Evolutionary conservation across 2,888 invertebrate species (phyloP).

Genomic region (Linnaemya tessellans): DNA sequence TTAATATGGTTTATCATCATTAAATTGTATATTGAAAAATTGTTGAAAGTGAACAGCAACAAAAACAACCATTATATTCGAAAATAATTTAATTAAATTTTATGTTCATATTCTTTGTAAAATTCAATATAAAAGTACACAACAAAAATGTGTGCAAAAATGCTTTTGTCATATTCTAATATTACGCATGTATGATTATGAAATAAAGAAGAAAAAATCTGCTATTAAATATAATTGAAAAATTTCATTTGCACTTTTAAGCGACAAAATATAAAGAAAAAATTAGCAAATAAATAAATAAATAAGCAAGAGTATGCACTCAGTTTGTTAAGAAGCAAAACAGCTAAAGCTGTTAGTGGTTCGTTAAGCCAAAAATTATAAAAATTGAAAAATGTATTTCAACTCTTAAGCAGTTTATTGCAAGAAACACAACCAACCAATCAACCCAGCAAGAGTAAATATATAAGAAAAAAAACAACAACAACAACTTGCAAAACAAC

Average conservation of each 20-base stretch:
- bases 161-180: slow-evolving; percentile 26
- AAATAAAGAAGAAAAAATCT: slow-evolving; percentile 19
- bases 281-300: neutral
- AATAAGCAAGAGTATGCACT: slow-evolving; percentile 25
- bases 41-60: neutral
- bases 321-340: slow-evolving; percentile 40
- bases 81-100: slow-evolving; percentile 68
- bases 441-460: neutral
- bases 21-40: slow-evolving; percentile 46
- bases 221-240: slow-evolving; percentile 42
- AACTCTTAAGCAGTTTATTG: slow-evolving; percentile 62
- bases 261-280: slow-evolving; percentile 32
- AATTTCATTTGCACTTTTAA: slow-evolving; percentile 34
- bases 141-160: slow-evolving; percentile 13
- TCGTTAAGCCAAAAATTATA: slow-evolving; percentile 58
- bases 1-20: slow-evolving; percentile 46
- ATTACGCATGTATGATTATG: slow-evolving; percentile 51
- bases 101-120: slow-evolving; percentile 27
- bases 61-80: slow-evolving; percentile 13
- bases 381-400: slow-evolving; percentile 33
- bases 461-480: no score
- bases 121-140: neutral
- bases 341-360: slow-evolving; percentile 62
- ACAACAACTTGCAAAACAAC: slow-evolving; percentile 8
- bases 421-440: neutral